Conservation (phyloP, 2,888 invertebrate genomes). For the Bursaphelenchus okinawaensis region DNA sequence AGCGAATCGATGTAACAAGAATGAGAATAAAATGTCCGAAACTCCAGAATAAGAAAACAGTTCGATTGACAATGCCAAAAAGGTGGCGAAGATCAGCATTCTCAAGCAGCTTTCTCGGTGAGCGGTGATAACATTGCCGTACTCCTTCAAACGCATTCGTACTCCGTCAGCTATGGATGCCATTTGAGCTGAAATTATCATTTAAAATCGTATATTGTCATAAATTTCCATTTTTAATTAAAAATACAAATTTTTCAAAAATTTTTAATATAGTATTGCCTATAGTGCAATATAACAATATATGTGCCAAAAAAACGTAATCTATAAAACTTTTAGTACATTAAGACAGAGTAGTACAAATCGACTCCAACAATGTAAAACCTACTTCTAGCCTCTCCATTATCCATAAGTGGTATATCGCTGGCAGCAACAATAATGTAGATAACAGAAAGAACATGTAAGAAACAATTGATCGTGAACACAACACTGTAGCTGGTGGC, state of each 20-base stretch:
- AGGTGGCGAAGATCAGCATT: slow-evolving; percentile 31
- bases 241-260: background rate
- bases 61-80: slow-evolving; percentile 38
- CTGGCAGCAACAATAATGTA: slow-evolving; percentile 45
- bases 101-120: slow-evolving; percentile 15
- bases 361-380: no score
- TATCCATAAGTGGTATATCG: slow-evolving; percentile 7
- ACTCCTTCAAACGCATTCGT: slow-evolving; percentile 17
- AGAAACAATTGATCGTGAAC: slow-evolving; percentile 49
- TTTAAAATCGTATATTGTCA: background rate
- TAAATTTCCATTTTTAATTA: background rate
- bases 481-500: slow-evolving; percentile 57
- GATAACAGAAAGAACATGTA: slow-evolving; percentile 50
- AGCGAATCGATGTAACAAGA: slow-evolving; percentile 40
- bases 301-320: no score
- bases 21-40: slow-evolving; percentile 48
- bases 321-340: no score
- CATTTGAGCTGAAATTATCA: background rate
- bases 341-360: no score
- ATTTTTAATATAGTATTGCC: background rate
- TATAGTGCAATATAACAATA: no score
- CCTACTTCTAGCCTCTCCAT: background rate
- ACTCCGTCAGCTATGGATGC: background rate
- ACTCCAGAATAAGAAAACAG: slow-evolving; percentile 31
- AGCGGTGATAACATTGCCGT: slow-evolving; percentile 17